Conservation (phyloP, 2,113 vertebrate genomes). For the Aplodontia rufa region DNA sequence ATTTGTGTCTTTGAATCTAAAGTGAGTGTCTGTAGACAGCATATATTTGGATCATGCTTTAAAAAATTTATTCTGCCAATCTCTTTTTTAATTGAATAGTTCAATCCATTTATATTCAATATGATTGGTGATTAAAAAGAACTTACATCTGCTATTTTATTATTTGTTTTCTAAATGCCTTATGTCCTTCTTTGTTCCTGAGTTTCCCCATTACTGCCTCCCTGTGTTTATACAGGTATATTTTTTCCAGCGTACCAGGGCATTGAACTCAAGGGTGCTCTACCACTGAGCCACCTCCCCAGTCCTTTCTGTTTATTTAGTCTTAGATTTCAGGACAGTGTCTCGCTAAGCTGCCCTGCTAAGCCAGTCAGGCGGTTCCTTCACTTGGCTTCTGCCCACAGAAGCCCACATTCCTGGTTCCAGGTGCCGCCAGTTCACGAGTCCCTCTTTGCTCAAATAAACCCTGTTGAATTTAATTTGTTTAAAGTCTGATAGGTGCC, state of each 20-base stretch:
- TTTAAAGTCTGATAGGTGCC: not conserved
- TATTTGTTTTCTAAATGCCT: not conserved
- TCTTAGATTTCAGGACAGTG: no score
- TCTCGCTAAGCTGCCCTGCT: no score
- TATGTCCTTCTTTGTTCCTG: not conserved
- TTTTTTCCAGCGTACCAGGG: not conserved
- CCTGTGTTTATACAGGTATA: not conserved
- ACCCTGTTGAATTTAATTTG: not conserved
- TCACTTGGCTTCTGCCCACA: not conserved
- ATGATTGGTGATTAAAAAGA: not conserved
- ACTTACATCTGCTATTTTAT: not conserved
- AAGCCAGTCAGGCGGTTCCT: not conserved
- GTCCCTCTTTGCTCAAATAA: not conserved
- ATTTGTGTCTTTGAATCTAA: not conserved
- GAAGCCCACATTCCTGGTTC: not conserved
- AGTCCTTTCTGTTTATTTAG: no score
- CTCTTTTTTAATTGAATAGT: not conserved
- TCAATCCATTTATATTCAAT: not conserved
- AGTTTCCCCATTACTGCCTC: not conserved
- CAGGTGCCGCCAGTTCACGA: not conserved
- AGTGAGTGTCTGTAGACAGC: not conserved
- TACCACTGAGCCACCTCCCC: no score
- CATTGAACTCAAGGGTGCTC: no score
- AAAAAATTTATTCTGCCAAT: no score
- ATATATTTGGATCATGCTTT: no score